Base-by-base conservation (phyloP, 2,888 invertebrate species). In the Trachelus iudaicus region DNA sequence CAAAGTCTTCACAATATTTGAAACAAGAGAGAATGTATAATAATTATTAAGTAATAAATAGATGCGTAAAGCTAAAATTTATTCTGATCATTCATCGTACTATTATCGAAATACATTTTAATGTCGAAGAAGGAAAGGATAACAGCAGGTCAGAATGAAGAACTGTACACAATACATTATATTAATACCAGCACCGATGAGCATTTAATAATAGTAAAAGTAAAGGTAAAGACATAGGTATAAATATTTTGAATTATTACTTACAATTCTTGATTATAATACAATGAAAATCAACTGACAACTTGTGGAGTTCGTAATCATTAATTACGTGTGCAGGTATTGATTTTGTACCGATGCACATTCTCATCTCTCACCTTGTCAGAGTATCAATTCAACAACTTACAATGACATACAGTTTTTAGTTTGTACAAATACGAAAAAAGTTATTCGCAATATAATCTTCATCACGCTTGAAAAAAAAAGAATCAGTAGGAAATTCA, bases 181-280 rank as follows among this genome's bases (percentile, higher is more conserved):
- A 78, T 82, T 83, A 81, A 85, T 85, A 89, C 90, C 90, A 90
- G 90, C 90, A 90, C 90, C 90, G 89, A 90, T 90, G 89, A 90
- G 87, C 88, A 90, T 90, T 90, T 89, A 89, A 89, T 89, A 84
- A 87, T 84, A 85, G 88, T 86, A 87, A 87, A 84, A 88, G 79
- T 81, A 82, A 80, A 84, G 77, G 84, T 83, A 35, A 35, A 35
- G 86, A 83, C 83, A 83, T 84, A 87, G 82, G 80, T 88, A 86
- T 86, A 87, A 88, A 88, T 86, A 88, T 79, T 79, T 82, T 85
- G 83, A 87, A 88, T 85, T 82, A 83, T 83, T 86, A 82, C 83
- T 85, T 86, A 85, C 83, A 88, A 84, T 84, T 83, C 81, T 79
- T 82, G 80, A 79, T 75, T 83, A 82, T 85, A 87, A 80, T 80